Percentiles rank a stretch among this genome's conserved stretches.
These are phyloP conservation scores for Oreotrochilus melanogaster DNA, from an alignment of 2,113 vertebrate genomes.

Conservation along the genomic window DNA sequence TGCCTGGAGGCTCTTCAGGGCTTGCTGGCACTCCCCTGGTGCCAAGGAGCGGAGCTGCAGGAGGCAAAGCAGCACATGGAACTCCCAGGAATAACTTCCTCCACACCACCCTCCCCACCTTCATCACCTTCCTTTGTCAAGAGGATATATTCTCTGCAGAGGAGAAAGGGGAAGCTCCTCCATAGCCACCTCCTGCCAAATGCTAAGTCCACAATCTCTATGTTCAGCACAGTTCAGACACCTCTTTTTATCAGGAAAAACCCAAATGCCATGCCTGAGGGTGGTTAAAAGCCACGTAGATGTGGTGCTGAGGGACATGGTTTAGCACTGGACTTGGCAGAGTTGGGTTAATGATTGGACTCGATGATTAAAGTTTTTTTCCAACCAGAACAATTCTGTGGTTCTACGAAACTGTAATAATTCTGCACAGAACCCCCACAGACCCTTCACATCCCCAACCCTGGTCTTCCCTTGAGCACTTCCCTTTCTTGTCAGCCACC, in stretches of 20 bases:
- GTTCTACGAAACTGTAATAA: too few relatives aligned
- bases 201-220: fast-evolving
- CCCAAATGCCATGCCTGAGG: too few relatives aligned
- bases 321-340: too few relatives aligned
- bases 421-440: not conserved
- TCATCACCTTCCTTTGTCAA: fast-evolving
- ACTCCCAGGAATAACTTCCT: not conserved
- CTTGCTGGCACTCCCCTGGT: slow-evolving; percentile 85
- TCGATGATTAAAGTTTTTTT: too few relatives aligned
- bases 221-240: not conserved
- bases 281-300: too few relatives aligned
- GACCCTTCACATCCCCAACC: not conserved
- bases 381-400: too few relatives aligned
- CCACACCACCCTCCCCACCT: not conserved
- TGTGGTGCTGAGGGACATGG: too few relatives aligned
- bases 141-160: not conserved
- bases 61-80: not conserved
- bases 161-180: not conserved
- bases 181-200: fast-evolving
- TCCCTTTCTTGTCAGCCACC: not conserved
- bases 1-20: slow-evolving; percentile 85
- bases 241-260: not conserved
- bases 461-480: not conserved
- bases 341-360: too few relatives aligned
- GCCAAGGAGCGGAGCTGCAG: slow-evolving; percentile 84